Evolutionary conservation across 2,888 invertebrate species (phyloP), one percentile per base, ranked within the genome.

Genomic region (Tyria jacobaeae): DNA sequence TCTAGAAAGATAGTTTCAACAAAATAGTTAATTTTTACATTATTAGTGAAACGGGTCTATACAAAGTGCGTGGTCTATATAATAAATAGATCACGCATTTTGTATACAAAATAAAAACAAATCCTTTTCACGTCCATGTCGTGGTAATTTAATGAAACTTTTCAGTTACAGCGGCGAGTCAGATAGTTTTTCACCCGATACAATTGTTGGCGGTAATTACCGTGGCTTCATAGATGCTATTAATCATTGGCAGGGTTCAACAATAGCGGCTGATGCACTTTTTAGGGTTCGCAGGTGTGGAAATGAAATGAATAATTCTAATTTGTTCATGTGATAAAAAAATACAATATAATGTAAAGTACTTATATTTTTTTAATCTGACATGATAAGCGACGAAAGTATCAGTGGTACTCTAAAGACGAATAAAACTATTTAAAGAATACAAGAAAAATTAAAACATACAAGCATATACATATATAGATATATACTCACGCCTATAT

Each of bases 161-260:
- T 81, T 75, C 76, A 78, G 76, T 72, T 70, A 62, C 62, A 67
- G 66, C 65, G 73, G 41, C 71, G 71, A 57, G 75, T 70, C 79
- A 78, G 78, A 79, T 77, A 88, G 86, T 89, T 90, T 91, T 90
- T 89, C 89, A 78, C 72, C 81, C 77, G 79, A 81, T 82, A 82
- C 75, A 82, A 82, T 80, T 81, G 81, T 80, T 73, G 77, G 78
- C 68, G 77, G 79, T 84, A 84, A 89, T 87, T 85, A 83, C 81
- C 70, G 70, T 68, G 85, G 87, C 87, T 89, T 90, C 92, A 90
- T 90, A 89, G 89, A 88, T 83, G 86, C 85, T 79, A 93, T 93
- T 92, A 92, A 93, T 93, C 92, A 93, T 89, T 87, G 86, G 78
- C 84, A 84, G 86, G 77, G 81, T 79, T 82, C 86, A 85, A 88